Percentiles rank a stretch among this genome's conserved stretches.
These are phyloP conservation scores for Cyphomyrmex costatus DNA, from an alignment of 1,140 invertebrate genomes.

Conservation along the genomic window DNA sequence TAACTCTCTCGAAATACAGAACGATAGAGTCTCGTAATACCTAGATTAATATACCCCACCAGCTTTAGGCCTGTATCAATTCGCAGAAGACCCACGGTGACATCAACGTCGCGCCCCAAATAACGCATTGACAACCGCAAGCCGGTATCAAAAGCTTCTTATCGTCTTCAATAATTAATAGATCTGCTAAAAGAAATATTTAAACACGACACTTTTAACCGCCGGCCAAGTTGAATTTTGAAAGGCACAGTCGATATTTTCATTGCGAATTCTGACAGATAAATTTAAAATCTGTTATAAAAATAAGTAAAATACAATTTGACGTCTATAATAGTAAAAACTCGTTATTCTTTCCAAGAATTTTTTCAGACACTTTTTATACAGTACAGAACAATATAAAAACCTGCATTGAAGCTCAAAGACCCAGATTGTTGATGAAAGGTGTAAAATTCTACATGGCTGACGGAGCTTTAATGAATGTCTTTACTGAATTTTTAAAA, in stretches of 20 bases:
- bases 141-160: conserved; percentile 21
- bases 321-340: too few relatives aligned
- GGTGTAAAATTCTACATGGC: too few relatives aligned
- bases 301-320: too few relatives aligned
- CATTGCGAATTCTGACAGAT: too few relatives aligned
- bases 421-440: too few relatives aligned
- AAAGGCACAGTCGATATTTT: too few relatives aligned
- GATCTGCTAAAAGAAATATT: conserved; percentile 5
- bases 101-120: conserved; percentile 13
- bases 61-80: conserved; percentile 80
- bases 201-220: neutral
- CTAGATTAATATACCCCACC: conserved; percentile 82
- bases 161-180: conserved; percentile 21
- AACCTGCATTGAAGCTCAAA: too few relatives aligned
- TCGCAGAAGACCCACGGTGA: conserved; percentile 78
- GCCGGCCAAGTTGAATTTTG: too few relatives aligned
- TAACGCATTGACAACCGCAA: conserved; percentile 40
- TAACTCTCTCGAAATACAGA: conserved; percentile 59
- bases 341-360: too few relatives aligned
- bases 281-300: too few relatives aligned
- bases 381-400: too few relatives aligned
- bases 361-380: too few relatives aligned
- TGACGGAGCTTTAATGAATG: neutral
- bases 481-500: conserved; percentile 6
- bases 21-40: conserved; percentile 78